Conservation (phyloP, 1,140 invertebrate genomes). For the Pseudomyrmex flavicornis region DNA sequence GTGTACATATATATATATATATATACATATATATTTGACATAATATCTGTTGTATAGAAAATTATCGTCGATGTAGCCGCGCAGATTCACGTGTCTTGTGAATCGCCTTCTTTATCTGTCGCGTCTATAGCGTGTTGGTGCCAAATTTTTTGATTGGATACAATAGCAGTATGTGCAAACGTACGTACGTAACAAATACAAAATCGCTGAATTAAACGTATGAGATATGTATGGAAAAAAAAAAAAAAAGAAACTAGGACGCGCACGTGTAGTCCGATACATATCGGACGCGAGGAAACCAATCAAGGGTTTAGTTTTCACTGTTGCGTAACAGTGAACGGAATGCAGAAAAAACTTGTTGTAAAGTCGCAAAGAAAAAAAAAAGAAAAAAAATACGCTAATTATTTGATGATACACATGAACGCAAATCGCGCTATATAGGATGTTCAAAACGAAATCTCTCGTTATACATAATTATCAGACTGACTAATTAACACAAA, state of each 20-base stretch:
- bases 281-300: no score
- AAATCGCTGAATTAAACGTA: no score
- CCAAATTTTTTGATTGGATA: constrained; percentile 16
- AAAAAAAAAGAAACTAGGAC: no score
- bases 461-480: constrained; percentile 3
- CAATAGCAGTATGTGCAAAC: background rate
- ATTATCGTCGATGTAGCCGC: background rate
- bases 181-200: background rate
- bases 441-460: background rate
- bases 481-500: background rate
- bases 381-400: no score
- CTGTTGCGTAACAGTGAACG: no score
- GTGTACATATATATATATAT: constrained; percentile 56
- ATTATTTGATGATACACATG: no score
- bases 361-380: no score
- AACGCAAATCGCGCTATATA: background rate
- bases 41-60: background rate
- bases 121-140: background rate
- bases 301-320: no score
- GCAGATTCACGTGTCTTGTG: constrained; percentile 16
- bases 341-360: no score
- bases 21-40: background rate
- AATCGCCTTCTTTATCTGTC: constrained; percentile 10
- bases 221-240: no score
- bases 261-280: no score